A percentile compares a stretch with the other conserved stretches of the same genome.
These are phyloP conservation scores for Macropodus opercularis DNA, from an alignment of 2,797 vertebrate genomes.

Conservation along the genomic window DNA sequence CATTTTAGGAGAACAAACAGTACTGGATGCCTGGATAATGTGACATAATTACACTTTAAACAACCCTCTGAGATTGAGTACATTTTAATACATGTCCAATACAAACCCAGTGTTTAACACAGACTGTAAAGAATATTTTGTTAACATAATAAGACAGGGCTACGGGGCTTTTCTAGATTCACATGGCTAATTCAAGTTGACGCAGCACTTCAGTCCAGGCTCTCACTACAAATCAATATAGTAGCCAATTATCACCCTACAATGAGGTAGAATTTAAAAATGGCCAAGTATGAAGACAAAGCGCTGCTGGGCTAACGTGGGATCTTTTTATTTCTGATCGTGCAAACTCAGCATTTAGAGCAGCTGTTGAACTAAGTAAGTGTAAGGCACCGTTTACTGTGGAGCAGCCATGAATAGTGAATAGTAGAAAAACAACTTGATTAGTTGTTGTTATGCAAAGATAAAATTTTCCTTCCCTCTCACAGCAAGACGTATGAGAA, in stretches of 20 bases:
- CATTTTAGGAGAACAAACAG: constrained; percentile 29
- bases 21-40: constrained; percentile 20
- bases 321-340: constrained; percentile 17
- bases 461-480: no score
- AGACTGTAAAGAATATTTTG: constrained; percentile 11
- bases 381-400: constrained; percentile 1
- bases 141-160: constrained; percentile 14
- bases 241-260: background rate
- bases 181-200: background rate
- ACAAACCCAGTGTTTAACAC: constrained; percentile 5
- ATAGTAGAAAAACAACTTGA: no score
- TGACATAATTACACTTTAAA: constrained; percentile 38
- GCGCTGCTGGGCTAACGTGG: no score
- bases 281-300: constrained; percentile 18
- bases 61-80: no score
- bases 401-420: no score
- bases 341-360: constrained; percentile 18
- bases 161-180: constrained; percentile 17
- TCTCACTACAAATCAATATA: background rate
- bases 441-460: no score
- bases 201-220: background rate
- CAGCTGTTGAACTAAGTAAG: constrained; percentile 31
- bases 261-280: background rate
- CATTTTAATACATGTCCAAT: constrained; percentile 16
- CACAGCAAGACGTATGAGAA: no score